phyloP scores from a whole-genome alignment of 92 coral and sea anemone species.

The Scolanthus callimorphus region DNA sequence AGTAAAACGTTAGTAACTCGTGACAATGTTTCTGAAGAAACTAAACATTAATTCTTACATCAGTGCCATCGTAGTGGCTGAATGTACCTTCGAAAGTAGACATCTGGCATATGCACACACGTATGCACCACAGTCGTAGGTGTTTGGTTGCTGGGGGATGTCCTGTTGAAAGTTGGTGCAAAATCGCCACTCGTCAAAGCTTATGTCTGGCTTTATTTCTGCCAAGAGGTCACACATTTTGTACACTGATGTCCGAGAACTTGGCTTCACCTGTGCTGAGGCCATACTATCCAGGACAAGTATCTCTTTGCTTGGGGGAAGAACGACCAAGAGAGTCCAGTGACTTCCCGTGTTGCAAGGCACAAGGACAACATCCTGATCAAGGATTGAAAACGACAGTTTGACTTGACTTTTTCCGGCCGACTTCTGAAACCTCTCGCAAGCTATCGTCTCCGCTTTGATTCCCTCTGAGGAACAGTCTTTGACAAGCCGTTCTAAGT shows the following conservation, averaged over 20 bases:
- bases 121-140: not conserved
- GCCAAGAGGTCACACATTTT: not conserved
- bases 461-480: conserved; percentile 8
- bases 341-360: conserved; percentile 47
- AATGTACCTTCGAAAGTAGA: not conserved
- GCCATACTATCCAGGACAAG: conserved; percentile 39
- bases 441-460: conserved; percentile 15
- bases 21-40: too few species aligned
- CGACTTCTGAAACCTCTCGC: conserved; percentile 39
- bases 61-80: not conserved
- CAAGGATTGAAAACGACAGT: conserved; percentile 4
- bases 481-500: conserved; percentile 13
- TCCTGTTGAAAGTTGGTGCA: not conserved
- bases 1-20: not conserved
- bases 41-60: not conserved
- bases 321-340: conserved; percentile 53
- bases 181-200: not conserved
- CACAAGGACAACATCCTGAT: conserved; percentile 32
- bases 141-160: not conserved
- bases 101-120: not conserved
- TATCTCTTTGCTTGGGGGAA: conserved; percentile 29
- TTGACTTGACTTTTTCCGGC: conserved; percentile 16
- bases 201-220: not conserved
- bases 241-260: not conserved
- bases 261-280: conserved; percentile 11